Percentiles rank a stretch among this genome's conserved stretches.
phyloP scores from a whole-genome alignment of 2,113 vertebrate species.

The Otolemur garnettii region DNA sequence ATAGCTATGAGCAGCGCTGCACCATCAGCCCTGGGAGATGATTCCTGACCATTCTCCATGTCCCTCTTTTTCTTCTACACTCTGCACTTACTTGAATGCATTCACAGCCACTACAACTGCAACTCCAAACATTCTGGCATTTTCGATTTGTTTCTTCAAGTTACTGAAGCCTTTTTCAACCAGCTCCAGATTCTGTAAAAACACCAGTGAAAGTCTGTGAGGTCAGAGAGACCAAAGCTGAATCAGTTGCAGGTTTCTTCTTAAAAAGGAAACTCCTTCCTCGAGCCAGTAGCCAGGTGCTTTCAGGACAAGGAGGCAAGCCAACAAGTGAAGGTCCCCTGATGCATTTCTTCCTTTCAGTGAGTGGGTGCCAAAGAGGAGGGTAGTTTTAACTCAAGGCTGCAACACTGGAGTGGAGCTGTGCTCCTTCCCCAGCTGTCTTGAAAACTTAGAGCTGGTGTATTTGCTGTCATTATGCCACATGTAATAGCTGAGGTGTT shows the following conservation, averaged over 20 bases:
- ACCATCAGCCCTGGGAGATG: background rate
- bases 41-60: background rate
- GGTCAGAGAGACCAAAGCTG: background rate
- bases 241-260: background rate
- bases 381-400: background rate
- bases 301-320: background rate
- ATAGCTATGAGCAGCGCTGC: background rate
- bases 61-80: too few relatives aligned
- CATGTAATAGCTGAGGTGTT: background rate
- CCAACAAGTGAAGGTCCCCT: background rate
- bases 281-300: background rate
- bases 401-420: fast-evolving
- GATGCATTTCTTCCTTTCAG: fast-evolving
- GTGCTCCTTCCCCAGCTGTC: background rate
- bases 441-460: background rate
- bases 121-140: conserved; percentile 94
- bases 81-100: conserved; percentile 94
- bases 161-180: conserved; percentile 96
- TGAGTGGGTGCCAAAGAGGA: fast-evolving
- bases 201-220: conserved; percentile 10
- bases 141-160: conserved; percentile 97
- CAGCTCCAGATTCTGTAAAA: conserved; percentile 93
- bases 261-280: background rate
- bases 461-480: background rate
- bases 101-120: conserved; percentile 98